These are phyloP conservation scores for Eretmochelys imbricata DNA, from an alignment of 2,113 vertebrate species.

Conservation along the genomic window DNA sequence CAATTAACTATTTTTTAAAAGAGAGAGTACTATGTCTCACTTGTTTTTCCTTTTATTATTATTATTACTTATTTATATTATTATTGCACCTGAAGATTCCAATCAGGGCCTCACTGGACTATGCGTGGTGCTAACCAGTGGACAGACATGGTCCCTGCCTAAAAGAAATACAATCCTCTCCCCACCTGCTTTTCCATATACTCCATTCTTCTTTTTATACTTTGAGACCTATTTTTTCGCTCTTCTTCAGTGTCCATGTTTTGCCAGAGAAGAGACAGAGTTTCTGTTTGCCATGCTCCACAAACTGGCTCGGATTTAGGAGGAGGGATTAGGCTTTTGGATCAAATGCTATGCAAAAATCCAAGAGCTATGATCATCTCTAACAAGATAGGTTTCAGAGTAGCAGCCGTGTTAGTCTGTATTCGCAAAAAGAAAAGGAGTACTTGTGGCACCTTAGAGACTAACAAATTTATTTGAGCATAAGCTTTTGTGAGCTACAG, in stretches of 20 bases:
- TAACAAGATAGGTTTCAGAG: neutral
- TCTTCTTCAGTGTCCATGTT: neutral
- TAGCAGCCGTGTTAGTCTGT: no score
- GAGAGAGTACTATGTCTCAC: neutral
- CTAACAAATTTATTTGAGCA: no score
- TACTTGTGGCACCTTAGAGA: no score
- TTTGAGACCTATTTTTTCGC: slow-evolving; percentile 23
- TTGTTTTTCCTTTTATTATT: slow-evolving; percentile 31
- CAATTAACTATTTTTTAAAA: neutral
- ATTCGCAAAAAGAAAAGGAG: no score
- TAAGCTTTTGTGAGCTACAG: no score
- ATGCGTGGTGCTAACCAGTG: neutral
- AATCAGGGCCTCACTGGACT: slow-evolving; percentile 10
- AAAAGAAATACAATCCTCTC: slow-evolving; percentile 21
- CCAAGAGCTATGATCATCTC: neutral
- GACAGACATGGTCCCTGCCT: slow-evolving; percentile 11
- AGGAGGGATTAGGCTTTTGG: neutral
- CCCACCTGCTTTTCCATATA: neutral
- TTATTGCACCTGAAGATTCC: neutral
- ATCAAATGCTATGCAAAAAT: neutral
- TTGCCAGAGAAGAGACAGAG: neutral
- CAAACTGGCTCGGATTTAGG: neutral
- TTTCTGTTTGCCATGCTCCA: slow-evolving; percentile 5
- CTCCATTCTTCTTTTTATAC: neutral
- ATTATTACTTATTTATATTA: neutral